Evolutionary conservation across 2,113 vertebrate species (phyloP).

Genomic region (Phrynocephalus versicolor): DNA sequence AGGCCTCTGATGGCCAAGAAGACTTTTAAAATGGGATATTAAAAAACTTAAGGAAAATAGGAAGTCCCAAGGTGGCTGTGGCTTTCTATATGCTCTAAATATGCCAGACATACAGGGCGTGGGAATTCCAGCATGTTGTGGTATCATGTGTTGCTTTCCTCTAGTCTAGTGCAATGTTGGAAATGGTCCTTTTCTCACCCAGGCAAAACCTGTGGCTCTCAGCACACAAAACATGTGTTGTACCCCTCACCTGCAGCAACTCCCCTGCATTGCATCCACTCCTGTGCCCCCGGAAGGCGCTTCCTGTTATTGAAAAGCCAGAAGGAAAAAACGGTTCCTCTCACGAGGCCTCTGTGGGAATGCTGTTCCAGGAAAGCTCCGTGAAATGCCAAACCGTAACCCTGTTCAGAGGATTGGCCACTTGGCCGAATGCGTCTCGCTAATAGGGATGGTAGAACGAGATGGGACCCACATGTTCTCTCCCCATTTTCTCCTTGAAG

Average conservation of each 20-base stretch:
- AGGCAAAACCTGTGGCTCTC: neutral
- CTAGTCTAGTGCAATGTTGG: neutral
- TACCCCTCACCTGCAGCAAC: too few relatives aligned
- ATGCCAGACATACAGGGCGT: too few relatives aligned
- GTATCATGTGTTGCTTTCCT: too few relatives aligned
- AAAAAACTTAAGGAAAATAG: neutral
- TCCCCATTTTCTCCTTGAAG: conserved; percentile 34
- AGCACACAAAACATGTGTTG: neutral
- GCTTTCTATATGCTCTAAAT: too few relatives aligned
- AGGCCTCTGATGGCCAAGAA: too few relatives aligned
- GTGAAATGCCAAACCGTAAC: neutral
- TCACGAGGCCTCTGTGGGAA: neutral
- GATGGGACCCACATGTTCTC: conserved; percentile 25
- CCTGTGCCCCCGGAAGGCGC: neutral
- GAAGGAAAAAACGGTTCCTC: neutral
- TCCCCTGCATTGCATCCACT: neutral
- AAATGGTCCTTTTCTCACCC: neutral
- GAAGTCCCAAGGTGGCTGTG: neutral
- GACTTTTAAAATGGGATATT: too few relatives aligned
- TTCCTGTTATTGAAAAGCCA: neutral
- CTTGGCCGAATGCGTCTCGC: neutral
- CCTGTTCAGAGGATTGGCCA: neutral
- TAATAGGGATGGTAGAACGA: conserved; percentile 23
- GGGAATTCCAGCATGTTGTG: too few relatives aligned
- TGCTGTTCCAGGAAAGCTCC: neutral